These are phyloP conservation scores for Calliphora vomitoria DNA, from an alignment of 2,888 invertebrate genomes.

Conservation along the genomic window DNA sequence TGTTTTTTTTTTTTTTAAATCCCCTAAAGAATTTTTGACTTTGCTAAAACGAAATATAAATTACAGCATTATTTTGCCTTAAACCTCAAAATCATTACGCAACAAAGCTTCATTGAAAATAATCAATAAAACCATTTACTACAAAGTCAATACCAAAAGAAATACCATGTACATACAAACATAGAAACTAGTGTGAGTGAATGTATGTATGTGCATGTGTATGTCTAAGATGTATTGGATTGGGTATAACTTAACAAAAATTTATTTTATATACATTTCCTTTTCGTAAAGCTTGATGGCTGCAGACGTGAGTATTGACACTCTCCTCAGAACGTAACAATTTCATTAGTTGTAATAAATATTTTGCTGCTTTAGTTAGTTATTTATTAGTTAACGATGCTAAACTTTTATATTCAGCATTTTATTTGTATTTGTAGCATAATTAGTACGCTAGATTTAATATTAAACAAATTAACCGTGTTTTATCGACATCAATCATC, in stretches of 20 bases:
- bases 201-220: not conserved
- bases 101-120: conserved; percentile 44
- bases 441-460: conserved; percentile 57
- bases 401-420: not conserved
- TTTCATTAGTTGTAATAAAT: not conserved
- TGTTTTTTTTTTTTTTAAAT: no score
- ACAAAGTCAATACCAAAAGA: conserved; percentile 13
- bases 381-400: conserved; percentile 4
- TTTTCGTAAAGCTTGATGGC: not conserved
- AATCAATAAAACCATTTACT: conserved; percentile 66
- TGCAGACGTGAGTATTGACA: not conserved
- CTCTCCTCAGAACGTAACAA: not conserved
- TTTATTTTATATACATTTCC: conserved; percentile 15
- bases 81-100: conserved; percentile 43
- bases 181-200: not conserved
- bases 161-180: not conserved
- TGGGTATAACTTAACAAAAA: not conserved
- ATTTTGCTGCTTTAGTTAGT: not conserved
- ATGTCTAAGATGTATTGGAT: conserved; percentile 15
- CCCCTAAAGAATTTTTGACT: conserved; percentile 37
- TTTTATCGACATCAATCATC: conserved; percentile 30
- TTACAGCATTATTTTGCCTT: conserved; percentile 34
- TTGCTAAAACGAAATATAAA: conserved; percentile 31
- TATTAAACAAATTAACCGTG: conserved; percentile 53
- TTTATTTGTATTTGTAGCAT: conserved; percentile 22